These are phyloP conservation scores for Misgurnus anguillicaudatus DNA, from an alignment of 2,113 vertebrate species.

Conservation along the genomic window DNA sequence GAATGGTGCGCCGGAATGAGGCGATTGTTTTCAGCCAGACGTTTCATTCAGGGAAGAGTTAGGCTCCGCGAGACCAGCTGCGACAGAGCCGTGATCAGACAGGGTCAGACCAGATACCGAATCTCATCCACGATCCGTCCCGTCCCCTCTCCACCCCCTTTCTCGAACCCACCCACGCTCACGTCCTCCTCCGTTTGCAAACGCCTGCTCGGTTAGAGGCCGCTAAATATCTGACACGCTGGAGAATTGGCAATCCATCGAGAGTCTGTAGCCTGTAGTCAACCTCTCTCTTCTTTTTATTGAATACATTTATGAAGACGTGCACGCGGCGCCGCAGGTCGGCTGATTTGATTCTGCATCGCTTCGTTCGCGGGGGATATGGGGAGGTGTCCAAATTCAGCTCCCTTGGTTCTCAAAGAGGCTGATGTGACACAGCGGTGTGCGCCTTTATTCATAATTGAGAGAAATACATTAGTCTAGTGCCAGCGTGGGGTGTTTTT, in stretches of 20 bases:
- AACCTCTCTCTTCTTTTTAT: constrained; percentile 54
- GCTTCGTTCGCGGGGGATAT: background rate
- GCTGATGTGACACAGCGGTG: constrained; percentile 41
- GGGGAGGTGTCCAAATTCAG: constrained; percentile 38
- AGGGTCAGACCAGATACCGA: constrained; percentile 40
- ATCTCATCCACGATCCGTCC: constrained; percentile 18
- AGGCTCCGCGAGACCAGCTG: constrained; percentile 36
- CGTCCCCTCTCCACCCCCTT: background rate
- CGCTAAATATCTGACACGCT: constrained; percentile 55
- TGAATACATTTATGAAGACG: constrained; percentile 55
- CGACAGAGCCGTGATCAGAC: constrained; percentile 46
- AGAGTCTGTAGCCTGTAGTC: constrained; percentile 55
- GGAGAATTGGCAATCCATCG: constrained; percentile 55
- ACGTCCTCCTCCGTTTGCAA: constrained; percentile 50
- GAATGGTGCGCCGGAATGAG: background rate
- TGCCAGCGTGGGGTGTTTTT: constrained; percentile 27
- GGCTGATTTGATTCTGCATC: constrained; percentile 54
- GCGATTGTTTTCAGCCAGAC: constrained; percentile 38
- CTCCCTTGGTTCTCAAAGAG: constrained; percentile 36
- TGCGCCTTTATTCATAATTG: constrained; percentile 37
- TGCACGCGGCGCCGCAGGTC: constrained; percentile 48
- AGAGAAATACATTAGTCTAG: constrained; percentile 24
- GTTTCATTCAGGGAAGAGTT: constrained; percentile 38
- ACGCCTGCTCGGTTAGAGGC: constrained; percentile 48
- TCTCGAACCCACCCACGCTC: constrained; percentile 11